Base-by-base conservation (phyloP, 1,140 invertebrate genomes). In the Leptinotarsa defecta region DNA sequence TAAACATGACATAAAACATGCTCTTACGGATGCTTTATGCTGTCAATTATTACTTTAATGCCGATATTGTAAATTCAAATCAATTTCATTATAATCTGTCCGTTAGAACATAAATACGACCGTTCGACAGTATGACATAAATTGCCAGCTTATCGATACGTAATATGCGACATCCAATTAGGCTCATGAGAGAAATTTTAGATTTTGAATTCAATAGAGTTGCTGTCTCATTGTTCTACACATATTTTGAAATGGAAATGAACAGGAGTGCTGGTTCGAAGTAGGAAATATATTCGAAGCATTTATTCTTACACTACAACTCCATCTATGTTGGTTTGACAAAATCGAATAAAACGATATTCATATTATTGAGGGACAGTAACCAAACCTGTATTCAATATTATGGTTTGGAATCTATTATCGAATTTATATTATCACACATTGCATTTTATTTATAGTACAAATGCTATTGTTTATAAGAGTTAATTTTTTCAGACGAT, bases 1-100 rank as follows among this genome's bases (percentile, higher is more conserved):
- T 48, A 19, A 19, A 65, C 63, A 65, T 64, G 71, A 73, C 71
- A 73, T 73, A 73, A 73, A 57, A 73, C 62, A 73, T 65, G 71
- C 71, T 64, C 61, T 61, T 64, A 22, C 1, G 62, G 24, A 73
- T 24, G 57, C 71, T 73, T 73, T 73, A 73, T 73, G 71, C 34
- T 73, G 71, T 73, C 71, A 73, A 57, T 73, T 73, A 73, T 48
- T 20, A 19, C 62, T 64, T 13, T 73, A 71, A 71, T 71, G 49
- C 20, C 19, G 20, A 57, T n/a, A 71, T 71, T 71, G 48, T 19
- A 71, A 71, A 71, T 71, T 71, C 52, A 71, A 71, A 71, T 71
- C 48, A 27, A 71, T 71, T 52, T 71, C 20, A 71, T 71, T 71
- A 71, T 71, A 71, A 71, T 71, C 69, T 71, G 20, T 57, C 69